Base-by-base conservation (phyloP, 2,797 vertebrate genomes). In the Limnodromus scolopaceus region DNA sequence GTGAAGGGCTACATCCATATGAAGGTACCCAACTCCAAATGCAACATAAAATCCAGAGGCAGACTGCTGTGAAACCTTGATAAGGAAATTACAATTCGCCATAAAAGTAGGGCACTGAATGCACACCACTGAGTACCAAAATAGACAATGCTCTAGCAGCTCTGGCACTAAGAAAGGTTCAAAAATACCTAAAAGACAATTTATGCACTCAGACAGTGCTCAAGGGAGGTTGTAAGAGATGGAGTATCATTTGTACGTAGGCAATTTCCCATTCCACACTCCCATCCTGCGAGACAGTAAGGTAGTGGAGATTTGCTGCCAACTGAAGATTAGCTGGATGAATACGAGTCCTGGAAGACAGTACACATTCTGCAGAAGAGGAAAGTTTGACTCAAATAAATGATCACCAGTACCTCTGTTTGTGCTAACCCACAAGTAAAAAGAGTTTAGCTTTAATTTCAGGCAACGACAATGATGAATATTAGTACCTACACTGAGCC, bases 361-460 rank as follows among this genome's bases (percentile, higher is more conserved):
- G 25, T 0, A 0, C 32, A 81, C 6, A 5, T 34, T n/a, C 25
- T 60, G 49, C 65, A 14, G 65, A 66, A 51, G 32, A 38, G 75
- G 51, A 54, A 84, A 63, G 10, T 4, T 34, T 57, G 3, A 15
- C 28, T 90, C 75, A 46, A 93, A 81, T 71, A 78, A 88, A 60
- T 38, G 16, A 48, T 61, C 69, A 28, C 9, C 30, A 6, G 11
- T 53, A 64, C 34, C 68, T 75, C 45, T 77, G 25, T 72, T 81
- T 54, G 53, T 54, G 54, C 38, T 57, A 86, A 63, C 24, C 69
- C 80, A 63, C 1, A 18, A n/a, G 32, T 84, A 38, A 84, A 64
- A 75, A 36, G 45, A 61, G 54, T 72, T 91, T 57, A 70, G 17
- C 39, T 93, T 84, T 92, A 49, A 94, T 87, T 94, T 87, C 85